A percentile compares a stretch with the other conserved stretches of the same genome.
Evolutionary conservation across 2,797 vertebrate species (phyloP).

Genomic region (Malacoraja senta): DNA sequence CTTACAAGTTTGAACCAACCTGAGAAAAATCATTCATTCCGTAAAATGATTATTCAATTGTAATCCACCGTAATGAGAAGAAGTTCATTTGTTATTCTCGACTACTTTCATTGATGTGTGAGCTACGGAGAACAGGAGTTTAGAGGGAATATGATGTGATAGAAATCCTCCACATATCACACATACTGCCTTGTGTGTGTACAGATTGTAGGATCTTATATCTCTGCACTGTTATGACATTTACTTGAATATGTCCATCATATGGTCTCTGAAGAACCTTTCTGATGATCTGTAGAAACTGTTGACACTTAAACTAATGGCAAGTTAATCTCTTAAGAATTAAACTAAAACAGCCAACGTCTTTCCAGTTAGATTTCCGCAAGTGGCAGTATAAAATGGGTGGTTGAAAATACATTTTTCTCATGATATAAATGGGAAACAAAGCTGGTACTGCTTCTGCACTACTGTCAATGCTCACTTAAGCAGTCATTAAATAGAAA

Average conservation of each 20-base stretch:
- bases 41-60: not conserved
- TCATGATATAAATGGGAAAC: constrained; percentile 2
- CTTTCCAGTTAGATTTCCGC: not conserved
- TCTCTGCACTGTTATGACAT: not conserved
- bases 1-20: not conserved
- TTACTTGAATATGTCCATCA: not conserved
- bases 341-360: not conserved
- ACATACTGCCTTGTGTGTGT: not conserved
- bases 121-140: not conserved
- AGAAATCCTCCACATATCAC: not conserved
- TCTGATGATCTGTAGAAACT: not conserved
- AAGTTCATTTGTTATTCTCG: not conserved
- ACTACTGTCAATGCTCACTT: not conserved
- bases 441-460: not conserved
- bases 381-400: not conserved
- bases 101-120: not conserved
- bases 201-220: not conserved
- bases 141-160: not conserved
- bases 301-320: not conserved
- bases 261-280: not conserved
- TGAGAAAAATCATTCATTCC: not conserved
- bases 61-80: not conserved
- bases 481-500: constrained; percentile 1
- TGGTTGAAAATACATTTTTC: not conserved
- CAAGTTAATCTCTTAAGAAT: not conserved